phyloP scores from a whole-genome alignment of 2,113 vertebrate genomes.

The Podarcis muralis region DNA sequence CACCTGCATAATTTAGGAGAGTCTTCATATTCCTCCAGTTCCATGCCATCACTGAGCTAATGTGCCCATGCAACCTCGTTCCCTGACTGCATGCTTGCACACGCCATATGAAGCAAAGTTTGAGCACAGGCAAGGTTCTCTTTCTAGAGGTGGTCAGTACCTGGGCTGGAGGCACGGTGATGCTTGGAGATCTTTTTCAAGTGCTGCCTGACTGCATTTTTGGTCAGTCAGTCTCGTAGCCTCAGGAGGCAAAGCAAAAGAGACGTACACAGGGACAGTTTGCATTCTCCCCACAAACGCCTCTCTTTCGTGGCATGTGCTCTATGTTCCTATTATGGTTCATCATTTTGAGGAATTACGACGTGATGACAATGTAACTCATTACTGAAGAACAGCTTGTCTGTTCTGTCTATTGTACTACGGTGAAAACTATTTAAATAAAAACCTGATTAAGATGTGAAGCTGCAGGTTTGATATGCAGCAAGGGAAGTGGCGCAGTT shows the following conservation, averaged over 20 bases:
- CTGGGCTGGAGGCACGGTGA: neutral
- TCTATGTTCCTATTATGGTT: conserved; percentile 18
- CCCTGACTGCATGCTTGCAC: neutral
- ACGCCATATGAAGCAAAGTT: neutral
- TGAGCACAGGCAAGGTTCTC: neutral
- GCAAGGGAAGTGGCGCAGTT: conserved; percentile 61
- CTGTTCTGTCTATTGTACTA: conserved; percentile 56
- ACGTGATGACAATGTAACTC: conserved; percentile 20
- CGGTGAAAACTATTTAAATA: conserved; percentile 69
- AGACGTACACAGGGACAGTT: conserved; percentile 8
- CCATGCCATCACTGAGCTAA: neutral
- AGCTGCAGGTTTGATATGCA: conserved; percentile 54
- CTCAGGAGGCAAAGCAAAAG: conserved; percentile 34
- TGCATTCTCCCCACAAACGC: conserved; percentile 35
- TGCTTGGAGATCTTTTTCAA: conserved; percentile 23
- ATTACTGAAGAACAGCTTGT: conserved; percentile 49
- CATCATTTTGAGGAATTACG: conserved; percentile 44
- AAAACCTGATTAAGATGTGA: conserved; percentile 66
- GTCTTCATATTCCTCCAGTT: neutral
- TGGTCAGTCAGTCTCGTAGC: conserved; percentile 9
- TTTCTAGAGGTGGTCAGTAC: conserved; percentile 24
- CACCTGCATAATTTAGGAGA: neutral
- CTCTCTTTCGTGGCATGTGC: conserved; percentile 20
- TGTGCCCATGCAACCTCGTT: neutral
- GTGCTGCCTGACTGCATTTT: conserved; percentile 22